A percentile compares a stretch with the other conserved stretches of the same genome.
phyloP scores from a whole-genome alignment of 2,888 invertebrate genomes.

The Lepidochrysops patricia region DNA sequence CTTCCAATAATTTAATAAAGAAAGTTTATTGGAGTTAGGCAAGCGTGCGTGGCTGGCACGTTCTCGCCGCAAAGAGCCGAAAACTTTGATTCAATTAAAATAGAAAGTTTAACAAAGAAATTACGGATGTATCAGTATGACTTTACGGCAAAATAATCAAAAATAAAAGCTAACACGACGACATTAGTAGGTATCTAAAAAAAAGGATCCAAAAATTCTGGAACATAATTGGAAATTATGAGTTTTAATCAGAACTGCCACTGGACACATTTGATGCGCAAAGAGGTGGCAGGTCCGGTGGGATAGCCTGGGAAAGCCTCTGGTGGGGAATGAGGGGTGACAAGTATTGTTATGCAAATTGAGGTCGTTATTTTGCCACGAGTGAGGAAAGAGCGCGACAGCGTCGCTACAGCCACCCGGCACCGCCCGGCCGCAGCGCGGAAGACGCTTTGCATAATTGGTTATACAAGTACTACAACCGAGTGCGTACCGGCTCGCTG shows the following conservation, averaged over 20 bases:
- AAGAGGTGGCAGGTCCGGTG: conserved; percentile 60
- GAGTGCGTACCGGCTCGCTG: conserved; percentile 24
- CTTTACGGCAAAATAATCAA: conserved; percentile 24
- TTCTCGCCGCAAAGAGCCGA: conserved; percentile 71
- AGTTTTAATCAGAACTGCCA: conserved; percentile 33
- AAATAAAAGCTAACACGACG: background rate
- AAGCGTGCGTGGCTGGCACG: conserved; percentile 70
- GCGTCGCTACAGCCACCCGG: conserved; percentile 47
- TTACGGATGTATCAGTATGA: conserved; percentile 40
- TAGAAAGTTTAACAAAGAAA: conserved; percentile 66
- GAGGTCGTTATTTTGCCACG: conserved; percentile 73
- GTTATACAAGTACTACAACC: conserved; percentile 60
- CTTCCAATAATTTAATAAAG: conserved; percentile 74
- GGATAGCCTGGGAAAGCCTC: conserved; percentile 67
- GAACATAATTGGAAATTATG: conserved; percentile 28
- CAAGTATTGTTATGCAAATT: conserved; percentile 74
- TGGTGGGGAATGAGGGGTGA: conserved; percentile 69
- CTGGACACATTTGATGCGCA: conserved; percentile 47
- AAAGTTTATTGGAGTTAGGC: conserved; percentile 58
- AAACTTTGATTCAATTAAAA: conserved; percentile 74
- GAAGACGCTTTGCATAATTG: conserved; percentile 73
- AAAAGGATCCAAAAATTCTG: no score
- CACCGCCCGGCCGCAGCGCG: conserved; percentile 55
- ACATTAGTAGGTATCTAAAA: no score
- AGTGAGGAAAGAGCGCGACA: conserved; percentile 71